Evolutionary conservation across 2,797 vertebrate genomes (phyloP), one percentile per base, ranked within the genome.

Genomic region (Siniperca obscura): DNA sequence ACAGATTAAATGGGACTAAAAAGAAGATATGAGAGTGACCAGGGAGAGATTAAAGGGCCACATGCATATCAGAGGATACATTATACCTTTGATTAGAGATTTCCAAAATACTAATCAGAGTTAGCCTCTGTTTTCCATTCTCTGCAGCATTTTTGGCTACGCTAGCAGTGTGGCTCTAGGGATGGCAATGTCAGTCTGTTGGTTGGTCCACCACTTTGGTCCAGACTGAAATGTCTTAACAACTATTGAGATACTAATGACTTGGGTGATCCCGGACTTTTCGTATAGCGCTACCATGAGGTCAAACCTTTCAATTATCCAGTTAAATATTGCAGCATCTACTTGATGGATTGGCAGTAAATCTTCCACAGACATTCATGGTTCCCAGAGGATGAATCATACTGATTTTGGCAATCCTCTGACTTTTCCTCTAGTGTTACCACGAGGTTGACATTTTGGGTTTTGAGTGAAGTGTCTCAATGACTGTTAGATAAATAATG

Each of bases 401-500:
- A 59, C 12, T n/a, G 22, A 42, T 3, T 53, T 48, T 56, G 22
- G 21, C 27, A 7, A 12, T 70, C 4, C 4, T 7, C 21, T 55
- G 42, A 60, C 7, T 19, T 38, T 40, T 53, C 6, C 34, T 69
- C n/a, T n/a, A 36, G 6, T 50, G 21, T 30, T 9, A 38, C 21
- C 30, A 50, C 10, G 7, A 34, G 14, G 14, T 42, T 30, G 6
- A 53, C 16, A 10, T 55, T 55, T 44, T 12, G 5, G n/a, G 48
- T 19, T 11, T 61, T 48, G 21, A 61, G 59, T 14, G n/a, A 53
- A 22, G n/a, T n/a, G 7, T n/a, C 30, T 69, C 19, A 36, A 7
- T 36, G 5, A 36, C 36, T 77, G 56, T 46, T 70, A 30, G 30
- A 30, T 30, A 38, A 76, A 74, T 34, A 81, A 81, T 86, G 25